Conservation (phyloP, 2,113 vertebrate genomes). For the Hippocampus comes region DNA sequence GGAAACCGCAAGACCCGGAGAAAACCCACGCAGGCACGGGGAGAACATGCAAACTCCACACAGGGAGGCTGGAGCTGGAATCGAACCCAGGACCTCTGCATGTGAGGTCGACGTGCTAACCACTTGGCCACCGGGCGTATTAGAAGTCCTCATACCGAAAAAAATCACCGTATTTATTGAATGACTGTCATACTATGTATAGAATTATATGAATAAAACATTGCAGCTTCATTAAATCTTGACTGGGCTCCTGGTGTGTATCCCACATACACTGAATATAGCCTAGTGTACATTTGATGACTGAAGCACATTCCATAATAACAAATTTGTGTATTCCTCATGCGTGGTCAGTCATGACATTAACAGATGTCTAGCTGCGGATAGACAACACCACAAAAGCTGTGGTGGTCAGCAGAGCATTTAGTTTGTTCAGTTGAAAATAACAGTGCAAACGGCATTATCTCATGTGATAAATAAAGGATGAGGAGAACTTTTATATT, state of each 20-base stretch:
- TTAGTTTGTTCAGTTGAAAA: conserved; percentile 27
- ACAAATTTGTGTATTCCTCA: conserved; percentile 37
- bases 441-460: conserved; percentile 26
- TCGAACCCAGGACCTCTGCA: too few species aligned
- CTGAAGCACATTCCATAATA: conserved; percentile 48
- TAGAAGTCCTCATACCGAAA: too few species aligned
- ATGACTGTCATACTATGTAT: background rate
- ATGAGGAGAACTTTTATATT: conserved; percentile 33
- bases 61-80: too few species aligned
- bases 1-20: too few species aligned
- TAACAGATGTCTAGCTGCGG: conserved; percentile 41
- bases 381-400: conserved; percentile 15
- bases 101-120: too few species aligned
- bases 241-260: conserved; percentile 17
- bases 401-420: conserved; percentile 46
- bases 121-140: too few species aligned
- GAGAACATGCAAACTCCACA: too few species aligned
- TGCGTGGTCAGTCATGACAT: conserved; percentile 33
- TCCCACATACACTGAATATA: conserved; percentile 26
- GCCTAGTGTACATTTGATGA: conserved; percentile 30
- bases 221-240: conserved; percentile 23
- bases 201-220: conserved; percentile 36
- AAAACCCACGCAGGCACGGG: too few species aligned
- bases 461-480: conserved; percentile 39
- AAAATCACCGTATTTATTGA: too few species aligned